These are phyloP conservation scores for Brotula barbata DNA, from an alignment of 2,797 vertebrate genomes.

Conservation along the genomic window DNA sequence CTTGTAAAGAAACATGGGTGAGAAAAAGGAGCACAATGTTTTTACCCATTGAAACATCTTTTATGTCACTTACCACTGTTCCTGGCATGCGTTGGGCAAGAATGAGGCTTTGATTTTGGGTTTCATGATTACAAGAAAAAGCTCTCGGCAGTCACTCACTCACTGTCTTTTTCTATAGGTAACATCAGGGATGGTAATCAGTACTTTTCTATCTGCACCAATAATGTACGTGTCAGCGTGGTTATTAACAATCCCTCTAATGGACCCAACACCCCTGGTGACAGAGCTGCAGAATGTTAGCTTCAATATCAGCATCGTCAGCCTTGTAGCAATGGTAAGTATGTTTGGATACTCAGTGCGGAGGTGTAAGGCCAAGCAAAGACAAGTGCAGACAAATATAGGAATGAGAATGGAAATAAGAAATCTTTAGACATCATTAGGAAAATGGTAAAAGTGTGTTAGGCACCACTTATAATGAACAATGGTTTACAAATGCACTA, in stretches of 20 bases:
- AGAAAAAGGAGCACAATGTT: no score
- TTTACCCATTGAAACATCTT: no score
- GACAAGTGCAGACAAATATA: no score
- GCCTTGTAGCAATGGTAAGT: constrained; percentile 89
- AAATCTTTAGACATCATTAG: neutral
- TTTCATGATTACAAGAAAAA: neutral
- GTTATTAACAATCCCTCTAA: constrained; percentile 93
- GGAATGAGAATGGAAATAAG: neutral
- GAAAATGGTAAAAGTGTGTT: neutral
- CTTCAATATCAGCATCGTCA: constrained; percentile 95
- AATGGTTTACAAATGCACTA: neutral
- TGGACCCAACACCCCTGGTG: constrained; percentile 89
- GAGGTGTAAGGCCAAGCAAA: neutral
- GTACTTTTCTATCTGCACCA: constrained; percentile 94
- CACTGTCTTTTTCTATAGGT: constrained; percentile 72
- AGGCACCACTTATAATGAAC: no score
- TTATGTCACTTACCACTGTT: no score
- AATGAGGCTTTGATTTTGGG: no score
- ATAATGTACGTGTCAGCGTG: constrained; percentile 98
- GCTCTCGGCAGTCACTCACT: neutral
- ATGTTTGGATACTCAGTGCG: neutral
- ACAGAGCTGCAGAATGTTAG: constrained; percentile 91
- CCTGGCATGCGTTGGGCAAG: no score
- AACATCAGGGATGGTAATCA: constrained; percentile 96
- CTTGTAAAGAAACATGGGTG: neutral